Percentiles rank a stretch among this genome's conserved stretches.
Conservation (phyloP, 1,140 invertebrate species). For the Helicoverpa zea region DNA sequence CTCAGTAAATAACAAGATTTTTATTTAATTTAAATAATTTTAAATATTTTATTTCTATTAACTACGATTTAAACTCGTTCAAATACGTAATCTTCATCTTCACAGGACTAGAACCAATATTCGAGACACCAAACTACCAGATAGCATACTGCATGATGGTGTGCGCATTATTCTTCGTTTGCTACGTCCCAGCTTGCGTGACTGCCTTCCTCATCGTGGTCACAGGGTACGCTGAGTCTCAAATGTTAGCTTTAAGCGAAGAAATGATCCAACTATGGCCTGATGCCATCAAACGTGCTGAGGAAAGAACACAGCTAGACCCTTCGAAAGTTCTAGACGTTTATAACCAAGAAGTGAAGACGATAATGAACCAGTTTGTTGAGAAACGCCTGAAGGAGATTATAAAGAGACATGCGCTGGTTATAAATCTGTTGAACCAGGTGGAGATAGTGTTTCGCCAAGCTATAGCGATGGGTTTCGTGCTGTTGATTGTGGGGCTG, state of each 20-base stretch:
- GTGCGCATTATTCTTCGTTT: conserved; percentile 30
- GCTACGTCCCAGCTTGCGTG: conserved; percentile 43
- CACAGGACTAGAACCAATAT: conserved; percentile 56
- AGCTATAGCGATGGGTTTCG: conserved; percentile 60
- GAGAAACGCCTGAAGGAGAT: conserved; percentile 15
- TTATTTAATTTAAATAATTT: no score
- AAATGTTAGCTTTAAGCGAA: conserved; percentile 52
- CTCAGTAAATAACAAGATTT: no score
- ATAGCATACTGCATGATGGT: conserved; percentile 48
- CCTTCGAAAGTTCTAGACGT: neutral
- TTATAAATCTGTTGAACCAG: conserved; percentile 21
- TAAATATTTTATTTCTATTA: no score
- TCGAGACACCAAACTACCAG: conserved; percentile 56
- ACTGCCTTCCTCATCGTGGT: conserved; percentile 50
- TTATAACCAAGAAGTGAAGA: neutral
- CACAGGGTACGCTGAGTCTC: conserved; percentile 55
- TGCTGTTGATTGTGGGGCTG: conserved; percentile 54
- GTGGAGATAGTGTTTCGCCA: conserved; percentile 53
- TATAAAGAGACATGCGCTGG: neutral
- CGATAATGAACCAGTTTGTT: neutral
- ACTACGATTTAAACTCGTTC: no score
- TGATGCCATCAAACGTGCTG: neutral
- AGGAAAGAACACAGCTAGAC: neutral
- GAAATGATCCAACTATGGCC: conserved; percentile 21
- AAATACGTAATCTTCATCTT: neutral